These are phyloP conservation scores for Azemiops feae DNA, from an alignment of 2,113 vertebrate genomes.

Conservation along the genomic window DNA sequence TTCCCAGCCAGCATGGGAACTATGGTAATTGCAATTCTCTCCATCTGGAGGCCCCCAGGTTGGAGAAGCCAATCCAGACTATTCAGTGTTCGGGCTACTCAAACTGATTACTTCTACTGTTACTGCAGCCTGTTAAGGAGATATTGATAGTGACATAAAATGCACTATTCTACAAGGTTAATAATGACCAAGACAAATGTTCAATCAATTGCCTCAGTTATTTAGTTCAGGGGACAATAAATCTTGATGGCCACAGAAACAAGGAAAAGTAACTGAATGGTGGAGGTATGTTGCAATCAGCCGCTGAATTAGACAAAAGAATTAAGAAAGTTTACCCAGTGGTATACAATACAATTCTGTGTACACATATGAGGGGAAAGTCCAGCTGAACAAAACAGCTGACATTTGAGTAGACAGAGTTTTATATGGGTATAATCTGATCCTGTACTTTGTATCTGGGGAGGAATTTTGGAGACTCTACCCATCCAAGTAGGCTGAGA, in stretches of 20 bases:
- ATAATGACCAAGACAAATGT: slow-evolving; percentile 2
- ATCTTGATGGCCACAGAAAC: slow-evolving; percentile 7
- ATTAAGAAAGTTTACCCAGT: background rate
- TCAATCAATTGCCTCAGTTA: slow-evolving; percentile 8
- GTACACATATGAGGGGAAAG: background rate
- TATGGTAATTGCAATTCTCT: background rate
- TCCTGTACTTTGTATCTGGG: background rate
- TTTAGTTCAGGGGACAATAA: slow-evolving; percentile 19
- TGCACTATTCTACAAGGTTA: background rate
- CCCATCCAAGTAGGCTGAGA: background rate
- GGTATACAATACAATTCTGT: background rate
- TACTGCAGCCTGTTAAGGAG: background rate
- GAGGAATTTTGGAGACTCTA: background rate
- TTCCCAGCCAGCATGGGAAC: background rate
- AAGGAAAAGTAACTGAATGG: background rate
- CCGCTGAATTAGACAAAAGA: background rate
- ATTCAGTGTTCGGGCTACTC: background rate
- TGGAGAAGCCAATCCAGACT: background rate
- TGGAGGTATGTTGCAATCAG: background rate
- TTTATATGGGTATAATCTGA: background rate
- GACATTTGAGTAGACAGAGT: background rate
- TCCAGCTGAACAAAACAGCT: background rate
- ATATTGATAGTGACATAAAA: slow-evolving; percentile 19
- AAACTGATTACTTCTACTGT: background rate
- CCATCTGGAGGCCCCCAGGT: background rate